Conservation (phyloP, 2,113 vertebrate genomes). For the Malurus elegans region DNA sequence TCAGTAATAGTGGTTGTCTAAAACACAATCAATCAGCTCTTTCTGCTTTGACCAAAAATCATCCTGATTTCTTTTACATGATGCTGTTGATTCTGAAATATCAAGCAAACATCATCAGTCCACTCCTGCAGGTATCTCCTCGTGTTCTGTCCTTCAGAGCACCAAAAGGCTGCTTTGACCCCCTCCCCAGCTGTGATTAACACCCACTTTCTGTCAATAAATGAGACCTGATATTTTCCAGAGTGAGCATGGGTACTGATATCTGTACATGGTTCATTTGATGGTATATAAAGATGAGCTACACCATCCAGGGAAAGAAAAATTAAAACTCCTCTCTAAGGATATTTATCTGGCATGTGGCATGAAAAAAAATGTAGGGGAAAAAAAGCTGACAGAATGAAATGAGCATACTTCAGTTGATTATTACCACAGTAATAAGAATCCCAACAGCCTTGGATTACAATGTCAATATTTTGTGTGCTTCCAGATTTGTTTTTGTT, state of each 20-base stretch:
- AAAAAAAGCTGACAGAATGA: not conserved
- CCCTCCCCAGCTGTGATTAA: not conserved
- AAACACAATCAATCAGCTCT: not conserved
- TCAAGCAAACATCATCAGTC: not conserved
- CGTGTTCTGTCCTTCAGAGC: not conserved
- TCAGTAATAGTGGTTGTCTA: not conserved
- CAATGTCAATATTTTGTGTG: not conserved
- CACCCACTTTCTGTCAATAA: not conserved
- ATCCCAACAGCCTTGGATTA: not conserved
- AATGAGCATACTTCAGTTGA: not conserved
- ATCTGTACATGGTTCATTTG: not conserved
- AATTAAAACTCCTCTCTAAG: not conserved
- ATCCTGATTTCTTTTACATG: not conserved
- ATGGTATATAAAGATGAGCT: not conserved
- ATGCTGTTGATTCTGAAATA: not conserved
- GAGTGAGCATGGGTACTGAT: not conserved
- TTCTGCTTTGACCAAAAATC: not conserved
- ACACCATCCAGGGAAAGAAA: not conserved
- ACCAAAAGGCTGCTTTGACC: not conserved
- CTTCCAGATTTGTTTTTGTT: not conserved
- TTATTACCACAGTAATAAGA: not conserved
- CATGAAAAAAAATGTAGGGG: not conserved
- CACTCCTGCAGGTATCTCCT: not conserved
- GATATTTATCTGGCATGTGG: not conserved
- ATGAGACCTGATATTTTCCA: not conserved